Base-by-base conservation (phyloP, 2,888 invertebrate genomes). In the Dasysyrphus albostriatus region DNA sequence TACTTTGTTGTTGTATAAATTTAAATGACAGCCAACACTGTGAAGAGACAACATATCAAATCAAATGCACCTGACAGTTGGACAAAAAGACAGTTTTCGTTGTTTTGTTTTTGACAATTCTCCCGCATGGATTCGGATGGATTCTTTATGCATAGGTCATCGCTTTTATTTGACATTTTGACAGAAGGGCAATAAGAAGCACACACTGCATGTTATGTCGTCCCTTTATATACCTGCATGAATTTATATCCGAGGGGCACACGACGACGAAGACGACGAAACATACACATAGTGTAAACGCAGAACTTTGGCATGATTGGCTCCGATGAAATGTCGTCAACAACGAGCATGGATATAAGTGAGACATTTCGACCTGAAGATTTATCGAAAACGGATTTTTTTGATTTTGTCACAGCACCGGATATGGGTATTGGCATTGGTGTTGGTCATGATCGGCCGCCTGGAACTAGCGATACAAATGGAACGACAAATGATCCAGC, bases 381-480 rank as follows among this genome's bases (percentile, higher is more conserved):
- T 94, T 94, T 97, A 93, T 95, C 96, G 90, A 97, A 97, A 93
- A 96, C 97, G 89, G 97, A 97, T 93, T 97, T 97, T 94, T 97
- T 97, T 93, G 97, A 97, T 93, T 97, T 97, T 93, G 97, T 97
- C 88, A 96, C 96, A 73, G 96, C 96, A 61, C 96, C 96, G 82
- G 96, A 96, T 90, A 94, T 96, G 90, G 92, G 92, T 75, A 92
- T 92, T 85, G 92, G 92, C 63, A 91, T 92, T 65, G 92, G 92
- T 9, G 91, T 91, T 37, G 91, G 90, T 24, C 83, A 89, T 59
- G 83, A 80, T 70, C 90, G 90, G 24, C 91, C 90, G 6, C 90
- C 91, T 47, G 89, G 88, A n/a, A 78, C 88, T 29, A 88, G 85
- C 39, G 89, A 89, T 63, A 88, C 89, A 42, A 89, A 88, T 88